Percentiles rank a stretch among this genome's conserved stretches.
Conservation (phyloP, 1,140 invertebrate genomes). For the Rhysida immarginata region DNA sequence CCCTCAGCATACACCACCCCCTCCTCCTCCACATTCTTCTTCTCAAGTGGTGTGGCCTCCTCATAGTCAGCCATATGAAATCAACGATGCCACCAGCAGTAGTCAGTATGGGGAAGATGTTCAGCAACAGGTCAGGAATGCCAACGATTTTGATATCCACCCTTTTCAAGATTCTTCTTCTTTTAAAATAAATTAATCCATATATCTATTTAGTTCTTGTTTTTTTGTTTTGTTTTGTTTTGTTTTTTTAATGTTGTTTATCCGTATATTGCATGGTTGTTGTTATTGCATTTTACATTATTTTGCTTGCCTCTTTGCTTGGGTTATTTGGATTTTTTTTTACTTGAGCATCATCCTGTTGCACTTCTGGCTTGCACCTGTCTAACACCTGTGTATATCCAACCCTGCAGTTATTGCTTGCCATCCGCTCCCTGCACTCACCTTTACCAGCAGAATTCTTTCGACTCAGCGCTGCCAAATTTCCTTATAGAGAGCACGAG, state of each 20-base stretch:
- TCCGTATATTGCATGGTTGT: too few species aligned
- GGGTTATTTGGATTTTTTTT: too few species aligned
- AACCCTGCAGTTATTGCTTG: background rate
- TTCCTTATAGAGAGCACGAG: background rate
- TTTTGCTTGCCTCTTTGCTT: too few species aligned
- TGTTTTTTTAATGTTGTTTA: too few species aligned
- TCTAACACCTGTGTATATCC: too few species aligned
- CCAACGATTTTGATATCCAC: background rate
- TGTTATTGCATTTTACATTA: too few species aligned
- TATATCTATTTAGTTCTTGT: too few species aligned
- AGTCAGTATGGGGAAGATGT: constrained; percentile 4
- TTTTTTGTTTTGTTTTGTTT: too few species aligned
- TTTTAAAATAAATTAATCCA: too few species aligned
- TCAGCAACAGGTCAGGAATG: background rate
- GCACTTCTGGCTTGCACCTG: too few species aligned
- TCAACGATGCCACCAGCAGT: background rate
- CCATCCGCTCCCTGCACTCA: background rate
- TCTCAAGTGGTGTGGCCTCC: background rate
- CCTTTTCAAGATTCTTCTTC: background rate
- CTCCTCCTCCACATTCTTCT: background rate
- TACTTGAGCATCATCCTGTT: too few species aligned
- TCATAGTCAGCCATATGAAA: background rate
- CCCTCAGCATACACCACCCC: background rate
- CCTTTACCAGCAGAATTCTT: background rate
- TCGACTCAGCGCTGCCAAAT: background rate